A percentile compares a stretch with the other conserved stretches of the same genome.
Conservation (phyloP, 2,888 invertebrate species). For the Lasius fuliginosus region DNA sequence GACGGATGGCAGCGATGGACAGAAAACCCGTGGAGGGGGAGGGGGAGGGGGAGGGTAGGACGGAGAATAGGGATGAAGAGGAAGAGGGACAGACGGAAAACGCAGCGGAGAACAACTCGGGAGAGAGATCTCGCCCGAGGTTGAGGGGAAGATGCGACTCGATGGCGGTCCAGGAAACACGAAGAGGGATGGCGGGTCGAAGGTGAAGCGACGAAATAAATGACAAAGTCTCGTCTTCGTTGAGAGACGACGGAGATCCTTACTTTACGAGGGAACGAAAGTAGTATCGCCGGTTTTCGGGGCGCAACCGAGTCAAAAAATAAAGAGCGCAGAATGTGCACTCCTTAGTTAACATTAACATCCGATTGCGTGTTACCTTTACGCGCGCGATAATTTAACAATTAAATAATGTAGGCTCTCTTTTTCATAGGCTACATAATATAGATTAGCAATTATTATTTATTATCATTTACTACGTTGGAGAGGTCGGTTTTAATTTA, state of each 20-base stretch:
- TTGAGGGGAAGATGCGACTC: conserved; percentile 45
- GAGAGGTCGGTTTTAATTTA: background rate
- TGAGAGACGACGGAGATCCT: conserved; percentile 47
- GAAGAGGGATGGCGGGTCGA: conserved; percentile 70
- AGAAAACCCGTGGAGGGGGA: background rate
- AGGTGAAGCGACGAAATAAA: conserved; percentile 87
- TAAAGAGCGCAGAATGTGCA: conserved; percentile 15
- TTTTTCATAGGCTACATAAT: too few species aligned
- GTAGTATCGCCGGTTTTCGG: background rate
- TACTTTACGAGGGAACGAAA: conserved; percentile 22
- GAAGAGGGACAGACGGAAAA: conserved; percentile 31
- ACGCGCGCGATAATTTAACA: background rate
- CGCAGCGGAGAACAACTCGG: conserved; percentile 39
- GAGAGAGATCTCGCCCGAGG: conserved; percentile 58
- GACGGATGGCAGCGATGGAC: conserved; percentile 59
- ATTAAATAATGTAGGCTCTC: background rate
- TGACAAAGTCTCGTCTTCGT: conserved; percentile 84
- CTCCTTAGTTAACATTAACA: background rate
- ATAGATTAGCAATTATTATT: background rate
- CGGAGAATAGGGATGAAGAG: background rate
- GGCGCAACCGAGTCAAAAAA: conserved; percentile 26
- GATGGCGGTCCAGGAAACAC: conserved; percentile 74
- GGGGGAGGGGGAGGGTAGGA: conserved; percentile 13
- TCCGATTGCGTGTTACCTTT: background rate
- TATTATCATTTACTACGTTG: background rate